Base-by-base conservation (phyloP, 2,888 invertebrate species). In the Loripinus fragilis region DNA sequence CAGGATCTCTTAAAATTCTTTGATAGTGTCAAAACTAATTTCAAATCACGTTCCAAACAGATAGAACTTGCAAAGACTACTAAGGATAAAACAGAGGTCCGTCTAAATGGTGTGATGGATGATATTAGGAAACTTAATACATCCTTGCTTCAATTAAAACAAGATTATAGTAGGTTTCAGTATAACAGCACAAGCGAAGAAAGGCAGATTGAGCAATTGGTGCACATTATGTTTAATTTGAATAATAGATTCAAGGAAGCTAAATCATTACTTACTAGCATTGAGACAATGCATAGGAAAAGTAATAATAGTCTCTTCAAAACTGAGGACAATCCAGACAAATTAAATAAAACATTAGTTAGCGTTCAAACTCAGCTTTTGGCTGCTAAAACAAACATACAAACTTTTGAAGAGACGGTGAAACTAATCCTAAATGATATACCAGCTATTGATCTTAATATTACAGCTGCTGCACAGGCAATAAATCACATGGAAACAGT, bases 401-500 rank as follows among this genome's bases (percentile, higher is more conserved):
- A 23, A 0, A 42, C 8, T 15, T 65, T 68, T 17, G 50, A 71
- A 33, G 20, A 33, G 20, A 25, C 33, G 7, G 8, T 80, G 1
- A 10, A 70, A 2, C 23, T 60, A n/a, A 76, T 80, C 28, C 17
- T 45, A 1, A 38, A 64, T 45, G 50, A 45, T n/a, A 74, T 83
- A 50, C 83, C 83, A 28, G 35, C 25, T 12, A 1, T 79, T 7
- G 48, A 64, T 28, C 41, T 55, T 12, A 35, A 69, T 2, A 10
- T 84, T 3, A 30, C 28, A 15, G 52, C 64, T 1, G 52, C 78
- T 12, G 48, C 55, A 3, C 41, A 41, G 0, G 50, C 50, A 20
- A 48, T 81, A 10, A 33, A 20, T 0, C 20, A 41, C 10, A 66
- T 81, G 72, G 80, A 81, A 33, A 30, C 38, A n/a, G 71, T 80